Percentiles rank a stretch among this genome's conserved stretches.
phyloP scores from a whole-genome alignment of 2,888 invertebrate species.

The Caenorhabditis wallacei region DNA sequence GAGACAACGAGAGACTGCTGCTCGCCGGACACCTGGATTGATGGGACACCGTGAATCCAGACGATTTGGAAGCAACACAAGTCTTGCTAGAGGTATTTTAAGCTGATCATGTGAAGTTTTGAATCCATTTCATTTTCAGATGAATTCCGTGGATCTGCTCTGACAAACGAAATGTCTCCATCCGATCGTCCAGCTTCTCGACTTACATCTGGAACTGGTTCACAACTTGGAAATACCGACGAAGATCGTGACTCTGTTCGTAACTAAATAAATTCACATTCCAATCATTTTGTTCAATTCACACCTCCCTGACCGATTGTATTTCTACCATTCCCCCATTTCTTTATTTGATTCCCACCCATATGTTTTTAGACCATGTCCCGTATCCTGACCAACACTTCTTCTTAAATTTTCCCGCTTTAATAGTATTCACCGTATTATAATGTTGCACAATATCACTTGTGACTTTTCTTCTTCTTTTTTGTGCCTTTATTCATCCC shows the following conservation, averaged over 20 bases:
- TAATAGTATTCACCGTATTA: conserved; percentile 41
- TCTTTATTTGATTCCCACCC: neutral
- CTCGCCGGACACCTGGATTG: conserved; percentile 58
- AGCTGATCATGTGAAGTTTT: neutral
- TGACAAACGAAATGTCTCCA: conserved; percentile 63
- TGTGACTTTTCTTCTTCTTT: neutral
- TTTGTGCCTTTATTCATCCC: neutral
- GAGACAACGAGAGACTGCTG: conserved; percentile 56
- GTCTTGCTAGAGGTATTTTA: conserved; percentile 54
- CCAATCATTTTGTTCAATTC: conserved; percentile 29
- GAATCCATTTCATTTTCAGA: conserved; percentile 36
- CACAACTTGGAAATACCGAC: conserved; percentile 61
- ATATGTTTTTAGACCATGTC: conserved; percentile 46
- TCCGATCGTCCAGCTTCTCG: conserved; percentile 63
- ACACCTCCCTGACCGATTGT: conserved; percentile 22
- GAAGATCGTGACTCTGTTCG: conserved; percentile 61
- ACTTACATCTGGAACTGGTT: conserved; percentile 64
- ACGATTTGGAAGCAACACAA: conserved; percentile 62
- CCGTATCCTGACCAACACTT: conserved; percentile 8
- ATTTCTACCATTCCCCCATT: neutral
- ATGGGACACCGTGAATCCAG: conserved; percentile 54
- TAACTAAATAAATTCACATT: conserved; percentile 39
- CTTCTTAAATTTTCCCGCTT: conserved; percentile 28
- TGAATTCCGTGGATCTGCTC: conserved; percentile 50
- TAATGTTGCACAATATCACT: conserved; percentile 20